phyloP scores from a whole-genome alignment of 1,140 invertebrate species.

The Pissodes strobi region DNA sequence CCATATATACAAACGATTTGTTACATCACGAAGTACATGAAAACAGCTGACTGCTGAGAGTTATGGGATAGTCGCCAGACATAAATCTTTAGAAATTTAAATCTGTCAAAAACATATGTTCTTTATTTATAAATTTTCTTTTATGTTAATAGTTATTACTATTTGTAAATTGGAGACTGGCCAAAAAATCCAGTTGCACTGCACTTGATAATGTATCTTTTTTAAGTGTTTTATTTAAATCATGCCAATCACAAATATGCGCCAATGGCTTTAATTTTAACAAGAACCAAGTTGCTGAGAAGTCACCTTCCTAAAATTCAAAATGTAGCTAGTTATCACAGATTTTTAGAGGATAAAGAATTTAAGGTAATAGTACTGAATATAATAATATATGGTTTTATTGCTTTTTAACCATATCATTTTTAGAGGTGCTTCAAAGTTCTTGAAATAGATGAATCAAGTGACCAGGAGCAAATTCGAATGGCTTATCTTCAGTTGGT shows the following conservation, averaged over 20 bases:
- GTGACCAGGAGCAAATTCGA: slow-evolving; percentile 72
- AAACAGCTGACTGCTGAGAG: no score
- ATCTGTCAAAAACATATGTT: slow-evolving; percentile 16
- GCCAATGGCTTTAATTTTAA: slow-evolving; percentile 26
- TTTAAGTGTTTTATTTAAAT: background rate
- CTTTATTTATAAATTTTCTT: no score
- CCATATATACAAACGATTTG: no score
- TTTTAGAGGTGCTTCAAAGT: slow-evolving; percentile 68
- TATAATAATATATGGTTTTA: background rate
- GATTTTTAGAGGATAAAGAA: slow-evolving; percentile 5
- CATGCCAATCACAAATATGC: background rate
- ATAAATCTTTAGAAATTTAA: no score
- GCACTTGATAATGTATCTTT: background rate
- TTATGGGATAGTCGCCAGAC: no score
- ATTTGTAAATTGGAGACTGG: background rate
- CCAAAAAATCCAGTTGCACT: background rate
- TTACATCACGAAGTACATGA: no score
- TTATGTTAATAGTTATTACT: no score
- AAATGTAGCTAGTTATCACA: slow-evolving; percentile 2
- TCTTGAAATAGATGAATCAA: slow-evolving; percentile 67
- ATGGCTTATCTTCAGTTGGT: slow-evolving; percentile 74
- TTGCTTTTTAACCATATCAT: background rate
- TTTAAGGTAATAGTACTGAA: slow-evolving; percentile 19
- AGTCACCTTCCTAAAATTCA: background rate
- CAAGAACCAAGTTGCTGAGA: background rate